These are phyloP conservation scores for Choloepus hoffmanni DNA, from an alignment of 2,113 vertebrate genomes.

Conservation along the genomic window DNA sequence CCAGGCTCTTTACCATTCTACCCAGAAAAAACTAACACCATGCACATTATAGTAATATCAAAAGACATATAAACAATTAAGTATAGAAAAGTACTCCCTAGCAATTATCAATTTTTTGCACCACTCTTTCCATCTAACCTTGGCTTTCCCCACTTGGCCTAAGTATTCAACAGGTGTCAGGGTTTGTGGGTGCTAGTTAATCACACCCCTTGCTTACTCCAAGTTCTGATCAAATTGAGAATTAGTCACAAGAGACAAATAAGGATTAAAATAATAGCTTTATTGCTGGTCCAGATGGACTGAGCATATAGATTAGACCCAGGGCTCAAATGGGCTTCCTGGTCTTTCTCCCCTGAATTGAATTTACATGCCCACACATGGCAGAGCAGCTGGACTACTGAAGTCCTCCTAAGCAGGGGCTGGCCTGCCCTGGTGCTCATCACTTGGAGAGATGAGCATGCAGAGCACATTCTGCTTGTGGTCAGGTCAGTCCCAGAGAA, in stretches of 20 bases:
- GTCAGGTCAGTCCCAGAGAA: conserved; percentile 30
- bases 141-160: conserved; percentile 16
- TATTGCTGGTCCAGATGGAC: conserved; percentile 65
- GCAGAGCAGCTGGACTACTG: conserved; percentile 66
- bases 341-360: conserved; percentile 37
- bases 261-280: conserved; percentile 72
- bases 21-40: background rate
- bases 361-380: conserved; percentile 69
- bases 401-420: background rate
- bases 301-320: conserved; percentile 61
- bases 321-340: conserved; percentile 59
- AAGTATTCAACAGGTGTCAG: conserved; percentile 54
- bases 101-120: conserved; percentile 18
- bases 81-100: background rate
- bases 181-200: conserved; percentile 45
- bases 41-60: background rate
- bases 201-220: conserved; percentile 23
- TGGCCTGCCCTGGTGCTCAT: background rate
- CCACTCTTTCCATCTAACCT: conserved; percentile 33
- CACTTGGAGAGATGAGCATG: background rate
- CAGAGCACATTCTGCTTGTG: background rate
- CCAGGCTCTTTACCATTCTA: background rate
- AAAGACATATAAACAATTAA: conserved; percentile 18
- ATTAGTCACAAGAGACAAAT: conserved; percentile 56
- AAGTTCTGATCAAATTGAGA: conserved; percentile 67